Base-by-base conservation (phyloP, 2,797 vertebrate genomes). In the Babyrousa celebensis region DNA sequence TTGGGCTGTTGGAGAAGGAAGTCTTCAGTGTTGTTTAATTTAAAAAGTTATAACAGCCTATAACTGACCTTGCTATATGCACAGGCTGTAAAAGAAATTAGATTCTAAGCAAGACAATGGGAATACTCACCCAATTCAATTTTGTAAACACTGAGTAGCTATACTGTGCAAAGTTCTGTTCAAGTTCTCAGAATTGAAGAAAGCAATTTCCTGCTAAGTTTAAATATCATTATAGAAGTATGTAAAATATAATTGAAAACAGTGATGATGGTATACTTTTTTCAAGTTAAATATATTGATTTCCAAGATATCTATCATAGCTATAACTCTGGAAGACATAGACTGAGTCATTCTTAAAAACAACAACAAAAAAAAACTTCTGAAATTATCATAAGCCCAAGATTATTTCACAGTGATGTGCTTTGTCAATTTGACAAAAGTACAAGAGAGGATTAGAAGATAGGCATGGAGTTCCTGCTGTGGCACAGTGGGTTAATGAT, bases 211-310 rank as follows among this genome's bases (percentile, higher is more conserved):
- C 72, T 94, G 40, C 6, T 11, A 56, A 54, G 62, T 68, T 60
- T 68, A 75, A 82, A 14, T 9, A 65, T 48, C 40, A 17, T 72
- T 92, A 54, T 12, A 80, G 58, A 32, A 60, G 74, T 65, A 68
- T n/a, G 16, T 75, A 91, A 87, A 68, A 58, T 87, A 58, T 82
- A n/a, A 79, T 74, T 72, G 27, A 17, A 89, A 85, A n/a, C 20
- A 60, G 16, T 72, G 58, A 54, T 62, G 23, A 48, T 48, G 43
- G 27, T 43, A 54, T 89, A n/a, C n/a, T 74, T 85, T 77, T 77
- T 71, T 58, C 25, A 79, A n/a, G 58, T 79, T 43, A 68, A 43
- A 60, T 83, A 70, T 43, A 78, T 48, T 92, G 25, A 58, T 36
- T 82, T 92, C 67, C 17, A 11, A 12, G 32, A 90, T 52, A 56